phyloP scores from a whole-genome alignment of 2,113 vertebrate species.

The Rhinoptilus africanus region DNA sequence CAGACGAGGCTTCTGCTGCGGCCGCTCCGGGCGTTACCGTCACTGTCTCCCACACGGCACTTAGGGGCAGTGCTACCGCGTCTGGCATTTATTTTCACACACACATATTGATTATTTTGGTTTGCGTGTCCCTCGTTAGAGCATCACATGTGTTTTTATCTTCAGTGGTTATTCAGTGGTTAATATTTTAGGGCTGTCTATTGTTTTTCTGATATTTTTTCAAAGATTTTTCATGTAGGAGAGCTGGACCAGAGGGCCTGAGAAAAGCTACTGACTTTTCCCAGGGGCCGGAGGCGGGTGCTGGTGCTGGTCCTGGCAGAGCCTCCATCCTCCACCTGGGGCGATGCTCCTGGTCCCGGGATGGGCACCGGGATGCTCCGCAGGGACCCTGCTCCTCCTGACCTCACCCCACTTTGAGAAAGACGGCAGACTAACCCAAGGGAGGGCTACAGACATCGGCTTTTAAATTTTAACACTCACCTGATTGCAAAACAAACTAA shows the following conservation, averaged over 20 bases:
- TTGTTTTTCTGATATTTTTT: neutral
- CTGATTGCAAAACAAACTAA: neutral
- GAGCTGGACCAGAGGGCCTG: neutral
- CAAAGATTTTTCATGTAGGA: neutral
- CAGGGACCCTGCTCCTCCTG: accelerated
- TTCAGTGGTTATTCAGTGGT: accelerated
- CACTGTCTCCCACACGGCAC: accelerated
- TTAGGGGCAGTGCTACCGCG: neutral
- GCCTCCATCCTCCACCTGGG: neutral
- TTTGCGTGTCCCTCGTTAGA: accelerated
- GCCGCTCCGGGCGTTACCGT: neutral
- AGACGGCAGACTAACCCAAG: neutral
- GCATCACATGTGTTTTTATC: accelerated
- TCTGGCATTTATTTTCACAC: neutral
- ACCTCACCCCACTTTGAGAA: accelerated
- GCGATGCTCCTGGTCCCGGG: accelerated
- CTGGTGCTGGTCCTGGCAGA: neutral
- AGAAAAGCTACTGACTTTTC: neutral
- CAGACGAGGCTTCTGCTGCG: neutral
- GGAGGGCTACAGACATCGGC: too few species aligned
- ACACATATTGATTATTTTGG: accelerated
- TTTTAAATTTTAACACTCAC: neutral
- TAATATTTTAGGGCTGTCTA: neutral
- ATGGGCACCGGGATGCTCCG: accelerated
- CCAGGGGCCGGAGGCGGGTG: accelerated